Percentiles rank a stretch among this genome's conserved stretches.
phyloP scores from a whole-genome alignment of 2,113 vertebrate species.

The Sinocyclocheilus anshuiensis region DNA sequence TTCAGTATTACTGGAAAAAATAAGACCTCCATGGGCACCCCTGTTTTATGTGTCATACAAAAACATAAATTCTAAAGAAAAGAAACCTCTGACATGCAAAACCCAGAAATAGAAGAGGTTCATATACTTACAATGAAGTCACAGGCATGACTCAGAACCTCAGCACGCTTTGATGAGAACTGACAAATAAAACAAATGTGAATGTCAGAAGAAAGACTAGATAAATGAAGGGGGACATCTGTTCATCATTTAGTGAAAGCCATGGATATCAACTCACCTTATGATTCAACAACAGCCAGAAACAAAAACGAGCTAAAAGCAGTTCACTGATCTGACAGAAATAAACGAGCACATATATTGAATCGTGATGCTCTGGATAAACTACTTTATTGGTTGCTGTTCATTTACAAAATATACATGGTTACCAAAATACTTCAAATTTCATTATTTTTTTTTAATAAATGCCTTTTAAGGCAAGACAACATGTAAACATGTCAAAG shows the following conservation, averaged over 20 bases:
- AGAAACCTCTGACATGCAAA: slow-evolving; percentile 24
- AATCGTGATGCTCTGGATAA: slow-evolving; percentile 52
- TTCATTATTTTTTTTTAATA: slow-evolving; percentile 37
- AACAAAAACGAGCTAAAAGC: neutral
- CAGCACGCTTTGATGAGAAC: neutral
- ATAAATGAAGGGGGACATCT: neutral
- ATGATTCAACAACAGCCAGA: neutral
- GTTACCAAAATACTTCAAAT: slow-evolving; percentile 65
- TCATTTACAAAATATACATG: slow-evolving; percentile 72
- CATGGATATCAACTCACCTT: slow-evolving; percentile 2
- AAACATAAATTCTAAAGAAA: slow-evolving; percentile 27
- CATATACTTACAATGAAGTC: slow-evolving; percentile 41
- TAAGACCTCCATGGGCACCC: neutral
- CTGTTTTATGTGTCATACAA: neutral
- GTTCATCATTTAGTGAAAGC: neutral
- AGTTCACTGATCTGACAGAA: neutral
- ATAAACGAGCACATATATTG: neutral
- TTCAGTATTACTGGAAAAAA: slow-evolving; percentile 40
- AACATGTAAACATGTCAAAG: slow-evolving; percentile 53
- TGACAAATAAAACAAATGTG: neutral
- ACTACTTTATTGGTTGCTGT: slow-evolving; percentile 63
- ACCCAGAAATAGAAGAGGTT: slow-evolving; percentile 38
- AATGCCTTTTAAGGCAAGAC: slow-evolving; percentile 41
- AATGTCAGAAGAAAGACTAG: neutral
- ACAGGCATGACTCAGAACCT: slow-evolving; percentile 49